Base-by-base conservation (phyloP, 1,140 invertebrate species). In the Tachypleus tridentatus region DNA sequence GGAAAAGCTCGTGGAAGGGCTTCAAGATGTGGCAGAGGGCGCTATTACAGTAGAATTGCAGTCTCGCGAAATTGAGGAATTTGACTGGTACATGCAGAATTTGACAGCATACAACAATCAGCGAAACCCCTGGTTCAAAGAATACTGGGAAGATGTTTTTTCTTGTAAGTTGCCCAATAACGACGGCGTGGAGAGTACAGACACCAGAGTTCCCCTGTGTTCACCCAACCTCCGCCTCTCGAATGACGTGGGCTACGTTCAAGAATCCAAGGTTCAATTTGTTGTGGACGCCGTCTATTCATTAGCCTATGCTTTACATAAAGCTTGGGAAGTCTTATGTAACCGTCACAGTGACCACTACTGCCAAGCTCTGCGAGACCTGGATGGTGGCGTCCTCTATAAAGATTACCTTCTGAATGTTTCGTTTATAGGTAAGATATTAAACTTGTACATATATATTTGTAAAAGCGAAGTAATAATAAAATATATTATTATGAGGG, bases 261-360 rank as follows among this genome's bases (percentile, higher is more conserved):
- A 91, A 72, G 90, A 93, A 73, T 87, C 87, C 11, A 92, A 93
- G 77, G 86, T 91, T 4, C 89, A 90, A 72, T 91, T 93, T 73
- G 88, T 93, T 50, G 86, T 92, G 57, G 88, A 93, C 75, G 91
- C 89, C 10, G 88, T 93, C 4, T 91, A 89, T 72, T 88, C 91
- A 0, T 86, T 93, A 71, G 91, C 89, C 3, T 79, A 88, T 70
- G 89, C 88, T 0, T 78, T 93, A 9, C 80, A 83, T 76, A 83
- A 82, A 65, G 77, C 85, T 58, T 80, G 83, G 63, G 72, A 72
- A 47, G 83, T 83, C 64, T 66, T 82, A 4, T 85, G 86, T 72
- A 65, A 73, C 58, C 74, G 74, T 4, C 63, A 67, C 47, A 70
- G 75, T 50, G 75, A 75, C 5, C 73, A 73, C 4, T 75, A 85